Percentiles rank a stretch among this genome's conserved stretches.
phyloP scores from a whole-genome alignment of 2,888 invertebrate genomes.

The Camponotus fellah region DNA sequence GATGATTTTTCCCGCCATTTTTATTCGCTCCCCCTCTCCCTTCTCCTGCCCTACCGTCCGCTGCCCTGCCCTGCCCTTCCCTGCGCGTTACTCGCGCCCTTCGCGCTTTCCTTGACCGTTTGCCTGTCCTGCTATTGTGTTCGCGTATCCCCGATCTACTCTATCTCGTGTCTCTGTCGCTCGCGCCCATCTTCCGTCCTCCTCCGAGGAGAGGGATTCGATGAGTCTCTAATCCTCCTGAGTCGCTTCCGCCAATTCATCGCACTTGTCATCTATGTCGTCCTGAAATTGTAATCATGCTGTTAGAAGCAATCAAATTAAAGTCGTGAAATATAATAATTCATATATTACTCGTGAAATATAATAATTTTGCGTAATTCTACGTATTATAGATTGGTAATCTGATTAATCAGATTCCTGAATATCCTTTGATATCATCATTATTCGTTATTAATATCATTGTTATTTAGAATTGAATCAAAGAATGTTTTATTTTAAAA shows the following conservation, averaged over 20 bases:
- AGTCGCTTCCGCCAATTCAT: slow-evolving; percentile 88
- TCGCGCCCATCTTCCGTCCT: slow-evolving; percentile 10
- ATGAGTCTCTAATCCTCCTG: slow-evolving; percentile 62
- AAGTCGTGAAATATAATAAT: not conserved
- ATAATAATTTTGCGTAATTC: not conserved
- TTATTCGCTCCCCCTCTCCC: slow-evolving; percentile 49
- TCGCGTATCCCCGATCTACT: not conserved
- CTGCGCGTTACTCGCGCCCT: slow-evolving; percentile 41
- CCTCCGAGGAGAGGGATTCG: not conserved
- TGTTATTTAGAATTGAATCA: not conserved
- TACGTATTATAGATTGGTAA: not conserved
- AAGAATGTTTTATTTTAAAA: not conserved
- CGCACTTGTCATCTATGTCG: slow-evolving; percentile 93
- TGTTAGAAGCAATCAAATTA: not conserved
- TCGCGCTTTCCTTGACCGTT: slow-evolving; percentile 8
- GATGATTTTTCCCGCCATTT: slow-evolving; percentile 75
- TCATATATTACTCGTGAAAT: too few relatives aligned
- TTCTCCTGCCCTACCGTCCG: not conserved
- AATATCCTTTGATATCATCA: not conserved
- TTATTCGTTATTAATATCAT: not conserved
- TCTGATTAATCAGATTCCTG: not conserved
- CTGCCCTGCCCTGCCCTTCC: slow-evolving; percentile 35
- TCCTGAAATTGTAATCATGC: slow-evolving; percentile 87
- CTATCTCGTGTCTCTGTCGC: not conserved
- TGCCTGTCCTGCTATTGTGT: slow-evolving; percentile 24